Conservation (phyloP, 2,888 invertebrate species). For the Caradrina clavipalpis region DNA sequence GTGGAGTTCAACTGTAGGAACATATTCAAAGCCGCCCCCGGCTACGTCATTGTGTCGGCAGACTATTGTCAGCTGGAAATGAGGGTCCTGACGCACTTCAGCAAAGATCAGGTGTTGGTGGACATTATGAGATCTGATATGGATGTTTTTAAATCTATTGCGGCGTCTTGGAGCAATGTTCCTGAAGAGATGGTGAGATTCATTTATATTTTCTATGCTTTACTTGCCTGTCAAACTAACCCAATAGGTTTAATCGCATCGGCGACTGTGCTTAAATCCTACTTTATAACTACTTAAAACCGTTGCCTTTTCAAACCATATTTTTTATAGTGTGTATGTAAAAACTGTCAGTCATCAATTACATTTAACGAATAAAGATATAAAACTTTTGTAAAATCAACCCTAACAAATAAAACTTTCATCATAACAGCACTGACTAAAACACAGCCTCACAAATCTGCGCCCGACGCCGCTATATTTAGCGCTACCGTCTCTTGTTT, state of each 20-base stretch:
- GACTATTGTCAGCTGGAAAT: conserved; percentile 99
- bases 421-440: background rate
- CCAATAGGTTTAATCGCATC: background rate
- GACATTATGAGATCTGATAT: conserved; percentile 92
- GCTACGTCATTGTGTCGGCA: conserved; percentile 94
- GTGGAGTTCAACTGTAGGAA: conserved; percentile 92
- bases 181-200: conserved; percentile 90
- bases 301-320: too few relatives aligned
- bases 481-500: conserved; percentile 23
- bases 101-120: conserved; percentile 93
- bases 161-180: conserved; percentile 95
- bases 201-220: background rate
- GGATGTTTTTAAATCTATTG: conserved; percentile 96
- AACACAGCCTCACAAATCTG: conserved; percentile 7
- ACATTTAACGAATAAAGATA: too few relatives aligned
- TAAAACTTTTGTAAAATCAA: background rate
- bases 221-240: background rate
- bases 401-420: background rate
- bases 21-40: conserved; percentile 92
- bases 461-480: conserved; percentile 10
- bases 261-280: background rate
- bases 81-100: conserved; percentile 97
- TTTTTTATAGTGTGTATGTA: too few relatives aligned
- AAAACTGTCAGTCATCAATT: too few relatives aligned
- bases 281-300: background rate